phyloP scores from a whole-genome alignment of 2,797 vertebrate genomes.

The Hydrolagus colliei region DNA sequence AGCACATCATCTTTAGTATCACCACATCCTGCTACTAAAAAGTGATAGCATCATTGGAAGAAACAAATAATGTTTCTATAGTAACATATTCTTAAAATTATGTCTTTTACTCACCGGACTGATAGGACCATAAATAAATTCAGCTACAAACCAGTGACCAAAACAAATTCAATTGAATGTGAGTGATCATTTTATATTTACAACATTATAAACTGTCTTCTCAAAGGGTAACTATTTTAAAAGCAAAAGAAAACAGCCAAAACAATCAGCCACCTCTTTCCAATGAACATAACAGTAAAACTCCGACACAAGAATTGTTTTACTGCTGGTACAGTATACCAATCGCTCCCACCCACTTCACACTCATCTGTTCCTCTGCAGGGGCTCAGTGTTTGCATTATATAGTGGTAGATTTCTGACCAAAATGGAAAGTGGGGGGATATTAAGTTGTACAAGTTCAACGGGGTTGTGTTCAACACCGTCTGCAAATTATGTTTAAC shows the following conservation, averaged over 20 bases:
- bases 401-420: background rate
- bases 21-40: background rate
- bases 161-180: background rate
- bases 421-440: background rate
- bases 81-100: background rate
- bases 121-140: background rate
- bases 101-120: background rate
- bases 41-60: no score
- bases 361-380: background rate
- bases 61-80: background rate
- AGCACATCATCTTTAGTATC: background rate
- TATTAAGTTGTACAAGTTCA: background rate
- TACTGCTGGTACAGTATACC: background rate
- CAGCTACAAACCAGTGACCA: background rate
- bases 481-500: background rate
- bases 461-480: background rate
- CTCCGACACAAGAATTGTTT: background rate
- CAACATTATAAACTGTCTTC: background rate
- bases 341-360: no score
- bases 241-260: no score
- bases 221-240: constrained; percentile 7
- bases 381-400: background rate
- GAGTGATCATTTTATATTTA: background rate
- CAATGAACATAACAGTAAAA: background rate
- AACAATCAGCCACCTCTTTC: background rate